Conservation (phyloP, 2,888 invertebrate genomes). For the Panzeria rudis region DNA sequence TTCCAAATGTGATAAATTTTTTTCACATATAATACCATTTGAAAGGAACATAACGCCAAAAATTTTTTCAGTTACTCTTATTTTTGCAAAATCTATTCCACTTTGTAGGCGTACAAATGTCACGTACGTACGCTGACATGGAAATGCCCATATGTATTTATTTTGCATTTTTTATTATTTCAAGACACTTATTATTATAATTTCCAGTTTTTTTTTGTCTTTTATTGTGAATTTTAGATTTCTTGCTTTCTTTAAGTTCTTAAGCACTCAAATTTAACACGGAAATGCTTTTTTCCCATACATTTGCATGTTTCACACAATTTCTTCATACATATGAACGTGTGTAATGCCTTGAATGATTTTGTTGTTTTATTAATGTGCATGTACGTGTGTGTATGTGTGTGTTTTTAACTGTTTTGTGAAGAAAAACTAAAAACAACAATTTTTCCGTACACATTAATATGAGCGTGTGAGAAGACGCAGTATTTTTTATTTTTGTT, state of each 20-base stretch:
- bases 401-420: slow-evolving; percentile 35
- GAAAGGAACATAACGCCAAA: too few species aligned
- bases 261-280: slow-evolving; percentile 65
- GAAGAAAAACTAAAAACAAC: slow-evolving; percentile 32
- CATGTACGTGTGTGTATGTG: neutral
- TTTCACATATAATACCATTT: too few species aligned
- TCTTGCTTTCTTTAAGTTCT: slow-evolving; percentile 43
- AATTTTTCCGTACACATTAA: slow-evolving; percentile 35
- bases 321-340: neutral
- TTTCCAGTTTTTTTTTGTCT: neutral
- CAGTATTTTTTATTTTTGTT: slow-evolving; percentile 13
- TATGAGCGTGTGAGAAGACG: slow-evolving; percentile 52
- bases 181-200: slow-evolving; percentile 16
- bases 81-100: too few species aligned
- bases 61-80: too few species aligned
- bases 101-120: too few species aligned
- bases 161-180: slow-evolving; percentile 1
- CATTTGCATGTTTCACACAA: neutral
- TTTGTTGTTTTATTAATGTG: slow-evolving; percentile 7
- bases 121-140: too few species aligned
- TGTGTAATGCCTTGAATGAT: slow-evolving; percentile 15
- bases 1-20: too few species aligned
- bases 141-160: too few species aligned
- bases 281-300: slow-evolving; percentile 60
- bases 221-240: slow-evolving; percentile 7